Percentiles rank a stretch among this genome's conserved stretches.
These are phyloP conservation scores for Pantala flavescens DNA, from an alignment of 1,140 invertebrate genomes.

Conservation along the genomic window DNA sequence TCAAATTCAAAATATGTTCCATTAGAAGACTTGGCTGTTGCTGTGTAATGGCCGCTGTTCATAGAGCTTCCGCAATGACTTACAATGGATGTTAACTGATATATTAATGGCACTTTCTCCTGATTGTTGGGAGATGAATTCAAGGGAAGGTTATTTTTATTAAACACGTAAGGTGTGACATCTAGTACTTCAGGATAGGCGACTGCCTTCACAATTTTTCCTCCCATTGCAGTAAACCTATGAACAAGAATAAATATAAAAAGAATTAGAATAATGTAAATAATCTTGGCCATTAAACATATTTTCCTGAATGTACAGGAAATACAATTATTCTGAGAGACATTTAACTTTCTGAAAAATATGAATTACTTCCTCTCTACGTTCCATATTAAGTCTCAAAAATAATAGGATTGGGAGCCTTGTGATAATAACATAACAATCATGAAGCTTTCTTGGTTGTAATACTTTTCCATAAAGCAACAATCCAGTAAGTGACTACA, in stretches of 20 bases:
- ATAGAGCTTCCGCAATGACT: slow-evolving; percentile 92
- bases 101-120: slow-evolving; percentile 40
- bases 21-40: slow-evolving; percentile 70
- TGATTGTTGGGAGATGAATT: slow-evolving; percentile 40
- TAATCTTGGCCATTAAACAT: no score
- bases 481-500: no score
- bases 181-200: slow-evolving; percentile 57
- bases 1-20: slow-evolving; percentile 82
- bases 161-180: slow-evolving; percentile 51
- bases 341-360: no score
- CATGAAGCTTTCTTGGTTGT: no score
- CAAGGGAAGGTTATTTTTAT: slow-evolving; percentile 37
- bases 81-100: slow-evolving; percentile 85
- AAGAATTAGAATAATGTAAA: no score
- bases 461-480: no score
- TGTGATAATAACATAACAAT: no score
- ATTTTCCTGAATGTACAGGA: no score
- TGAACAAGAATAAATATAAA: slow-evolving; percentile 37
- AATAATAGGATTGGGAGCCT: no score
- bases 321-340: no score
- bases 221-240: slow-evolving; percentile 39
- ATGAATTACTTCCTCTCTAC: no score
- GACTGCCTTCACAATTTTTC: slow-evolving; percentile 58
- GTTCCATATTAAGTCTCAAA: no score
- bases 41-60: slow-evolving; percentile 96